Evolutionary conservation across 1,140 invertebrate genomes (phyloP), one percentile per base, ranked within the genome.

Genomic region (Telenomus remus): DNA sequence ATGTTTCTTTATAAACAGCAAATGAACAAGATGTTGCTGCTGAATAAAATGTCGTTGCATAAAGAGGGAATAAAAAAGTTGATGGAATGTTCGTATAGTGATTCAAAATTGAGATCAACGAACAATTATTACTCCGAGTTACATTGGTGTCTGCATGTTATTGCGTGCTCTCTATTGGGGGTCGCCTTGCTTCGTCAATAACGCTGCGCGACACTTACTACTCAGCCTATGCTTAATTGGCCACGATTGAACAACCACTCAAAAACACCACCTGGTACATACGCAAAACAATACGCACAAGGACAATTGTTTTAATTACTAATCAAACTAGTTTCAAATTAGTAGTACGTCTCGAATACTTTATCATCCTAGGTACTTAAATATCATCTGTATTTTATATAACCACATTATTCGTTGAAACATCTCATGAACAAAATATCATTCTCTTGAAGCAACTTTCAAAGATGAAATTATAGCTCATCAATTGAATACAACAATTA

Each of bases 101-200:
- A 35, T 46, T 79, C 51, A 65, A 79, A 83, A 83, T 81, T 79
- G 79, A 81, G 76, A 79, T 84, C 81, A 81, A 83, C 70, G 79
- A 81, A 84, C 80, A 83, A 83, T 84, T n/a, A n/a, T n/a, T 84
- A 80, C 55, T 66, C 75, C 50, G 65, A 74, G 65, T 59, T 42
- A 77, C 56, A 55, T 16, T 53, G 70, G 19, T 59, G 60, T 76
- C 53, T 35, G 65, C 55, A 48, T 59, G 69, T 70, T 59, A 51
- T 63, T 43, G 56, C 37, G 7, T 49, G 14, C 35, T 56, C 61
- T 68, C 57, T 63, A 74, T 61, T 64, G 68, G 69, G 75, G 69
- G 75, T 77, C 75, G 60, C 59, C 47, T 71, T 64, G 57, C 34
- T 60, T 34, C 55, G 56, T 47, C 61, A 83, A 81, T 76, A 78